Percentiles rank a stretch among this genome's conserved stretches.
Evolutionary conservation across 2,888 invertebrate genomes (phyloP).

Genomic region (Metallyticus violacea): DNA sequence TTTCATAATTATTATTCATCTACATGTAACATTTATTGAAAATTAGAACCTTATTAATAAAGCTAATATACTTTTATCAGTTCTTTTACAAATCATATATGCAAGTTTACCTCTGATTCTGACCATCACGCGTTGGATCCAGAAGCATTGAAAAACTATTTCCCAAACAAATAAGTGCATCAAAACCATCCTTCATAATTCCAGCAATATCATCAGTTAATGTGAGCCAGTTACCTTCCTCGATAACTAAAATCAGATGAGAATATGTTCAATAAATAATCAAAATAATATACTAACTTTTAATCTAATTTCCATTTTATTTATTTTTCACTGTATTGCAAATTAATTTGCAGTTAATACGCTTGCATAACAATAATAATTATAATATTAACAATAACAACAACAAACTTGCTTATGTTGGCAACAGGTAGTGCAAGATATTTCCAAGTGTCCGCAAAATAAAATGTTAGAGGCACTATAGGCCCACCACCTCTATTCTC

Average conservation of each 20-base stretch:
- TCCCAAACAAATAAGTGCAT: conserved; percentile 86
- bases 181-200: conserved; percentile 65
- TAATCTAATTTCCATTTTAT: neutral
- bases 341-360: neutral
- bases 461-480: no score
- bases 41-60: no score
- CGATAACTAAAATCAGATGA: conserved; percentile 64
- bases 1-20: no score
- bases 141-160: conserved; percentile 89
- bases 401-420: no score
- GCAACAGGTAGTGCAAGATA: no score
- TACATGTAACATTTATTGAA: no score
- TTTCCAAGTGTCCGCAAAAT: no score
- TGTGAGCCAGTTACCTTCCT: conserved; percentile 89
- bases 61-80: no score
- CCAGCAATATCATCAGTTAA: conserved; percentile 68
- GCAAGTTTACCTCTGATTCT: neutral
- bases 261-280: no score
- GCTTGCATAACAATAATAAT: no score
- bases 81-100: neutral
- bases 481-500: no score
- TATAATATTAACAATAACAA: no score
- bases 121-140: conserved; percentile 67
- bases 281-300: conserved; percentile 15
- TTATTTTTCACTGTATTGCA: neutral